Evolutionary conservation across 2,888 invertebrate species (phyloP), one percentile per base, ranked within the genome.

Genomic region (Pilophorus perplexus): DNA sequence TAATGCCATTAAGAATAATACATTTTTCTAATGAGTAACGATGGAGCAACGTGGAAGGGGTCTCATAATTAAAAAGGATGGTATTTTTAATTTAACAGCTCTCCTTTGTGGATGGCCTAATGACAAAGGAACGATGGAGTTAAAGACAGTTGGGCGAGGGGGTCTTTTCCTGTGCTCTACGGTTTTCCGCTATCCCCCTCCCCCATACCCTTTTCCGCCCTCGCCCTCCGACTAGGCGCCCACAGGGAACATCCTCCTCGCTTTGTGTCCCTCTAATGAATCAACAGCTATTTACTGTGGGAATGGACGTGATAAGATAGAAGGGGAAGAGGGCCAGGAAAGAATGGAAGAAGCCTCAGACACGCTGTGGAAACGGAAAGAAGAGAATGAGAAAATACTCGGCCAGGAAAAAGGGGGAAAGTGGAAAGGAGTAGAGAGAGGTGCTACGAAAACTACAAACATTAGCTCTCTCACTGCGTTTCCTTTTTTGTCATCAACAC

Each of bases 11-110:
- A 59, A 42, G 22, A 59, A 23, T 59, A 42, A 59, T 42, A 42
- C 40, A 59, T 3, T 59, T 59, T 59, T 42, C 33, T 23, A 27
- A 27, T 52, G 23, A 52, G 28, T 52, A 5, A n/a, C 48, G 20
- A 48, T 6, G 6, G 23, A 38, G 20, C 22, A 38, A 23, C 6
- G 20, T 40, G 25, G 22, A 28, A 6, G n/a, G 16, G n/a, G 48
- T 16, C 18, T 4, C 27, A 60, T 60, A 60, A 60, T 60, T 46
- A 16, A 28, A 48, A 62, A 46, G 46, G 20, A 46, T 46, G 48
- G 62, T 33, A 46, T 62, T 46, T 62, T 62, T 46, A 62, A 62
- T 62, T 62, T 62, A 62, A 46, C 62, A 33, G 62, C 33, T 28
- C 28, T 33, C 48, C n/a, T 59, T 62, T 48, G 62, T 46, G 62